These are phyloP conservation scores for Drosophila nannoptera DNA, from an alignment of 1,140 invertebrate genomes.

Conservation along the genomic window DNA sequence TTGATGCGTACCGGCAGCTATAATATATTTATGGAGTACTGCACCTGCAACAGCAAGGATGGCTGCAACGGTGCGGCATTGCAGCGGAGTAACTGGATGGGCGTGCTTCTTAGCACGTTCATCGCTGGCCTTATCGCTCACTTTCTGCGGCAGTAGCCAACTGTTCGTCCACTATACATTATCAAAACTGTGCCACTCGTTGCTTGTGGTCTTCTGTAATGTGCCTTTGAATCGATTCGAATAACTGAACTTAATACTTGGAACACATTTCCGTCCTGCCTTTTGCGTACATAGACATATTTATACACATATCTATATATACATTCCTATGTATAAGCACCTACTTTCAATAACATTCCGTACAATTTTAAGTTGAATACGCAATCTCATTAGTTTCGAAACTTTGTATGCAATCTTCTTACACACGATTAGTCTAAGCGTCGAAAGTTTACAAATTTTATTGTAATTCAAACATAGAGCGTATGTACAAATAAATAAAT, in stretches of 20 bases:
- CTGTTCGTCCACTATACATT: background rate
- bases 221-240: constrained; percentile 56
- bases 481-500: constrained; percentile 62
- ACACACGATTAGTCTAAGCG: constrained; percentile 39
- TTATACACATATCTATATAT: background rate
- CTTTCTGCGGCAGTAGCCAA: constrained; percentile 45
- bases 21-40: constrained; percentile 96
- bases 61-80: constrained; percentile 87
- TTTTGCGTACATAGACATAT: constrained; percentile 7
- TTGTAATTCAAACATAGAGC: constrained; percentile 49
- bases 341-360: constrained; percentile 23
- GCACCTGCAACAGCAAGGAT: constrained; percentile 95
- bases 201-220: constrained; percentile 27
- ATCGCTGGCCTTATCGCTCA: constrained; percentile 94
- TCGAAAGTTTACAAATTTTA: constrained; percentile 55
- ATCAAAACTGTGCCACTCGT: constrained; percentile 1
- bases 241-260: constrained; percentile 37
- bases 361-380: constrained; percentile 33
- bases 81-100: constrained; percentile 69
- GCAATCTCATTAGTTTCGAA: constrained; percentile 24
- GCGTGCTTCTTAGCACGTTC: constrained; percentile 96
- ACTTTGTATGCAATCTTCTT: constrained; percentile 38
- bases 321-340: background rate
- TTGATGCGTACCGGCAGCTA: constrained; percentile 94
- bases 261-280: constrained; percentile 51